Conservation (phyloP, 2,888 invertebrate species). For the Tanypteryx hageni region DNA sequence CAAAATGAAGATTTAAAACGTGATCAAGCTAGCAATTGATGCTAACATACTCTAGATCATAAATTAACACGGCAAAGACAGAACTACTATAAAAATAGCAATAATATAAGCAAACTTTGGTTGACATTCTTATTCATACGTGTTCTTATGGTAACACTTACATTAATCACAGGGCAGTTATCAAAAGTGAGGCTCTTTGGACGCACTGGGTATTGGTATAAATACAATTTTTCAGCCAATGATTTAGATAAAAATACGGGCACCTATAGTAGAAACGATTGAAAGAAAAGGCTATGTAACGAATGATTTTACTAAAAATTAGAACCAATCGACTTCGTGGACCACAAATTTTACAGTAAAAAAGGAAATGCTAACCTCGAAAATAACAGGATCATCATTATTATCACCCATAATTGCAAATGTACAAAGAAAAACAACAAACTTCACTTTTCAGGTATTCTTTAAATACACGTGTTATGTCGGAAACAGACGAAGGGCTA, state of each 20-base stretch:
- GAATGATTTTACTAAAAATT: neutral
- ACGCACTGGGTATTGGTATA: conserved; percentile 47
- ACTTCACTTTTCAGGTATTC: neutral
- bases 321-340: neutral
- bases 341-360: neutral
- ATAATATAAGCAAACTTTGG: no score
- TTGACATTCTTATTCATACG: no score
- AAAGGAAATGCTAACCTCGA: neutral
- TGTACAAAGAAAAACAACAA: neutral
- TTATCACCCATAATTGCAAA: neutral
- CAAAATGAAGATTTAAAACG: conserved; percentile 71
- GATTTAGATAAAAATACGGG: conserved; percentile 18
- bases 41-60: neutral
- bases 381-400: conserved; percentile 34
- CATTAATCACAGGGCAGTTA: conserved; percentile 5
- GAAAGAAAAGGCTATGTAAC: neutral
- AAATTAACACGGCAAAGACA: neutral
- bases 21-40: no score
- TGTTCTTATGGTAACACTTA: neutral
- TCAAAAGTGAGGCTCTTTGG: conserved; percentile 33
- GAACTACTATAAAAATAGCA: neutral
- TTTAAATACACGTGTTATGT: conserved; percentile 35
- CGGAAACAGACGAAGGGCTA: neutral
- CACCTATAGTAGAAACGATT: neutral
- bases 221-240: conserved; percentile 40